phyloP scores from a whole-genome alignment of 2,888 invertebrate species.

The Polyommatus iphigenia region DNA sequence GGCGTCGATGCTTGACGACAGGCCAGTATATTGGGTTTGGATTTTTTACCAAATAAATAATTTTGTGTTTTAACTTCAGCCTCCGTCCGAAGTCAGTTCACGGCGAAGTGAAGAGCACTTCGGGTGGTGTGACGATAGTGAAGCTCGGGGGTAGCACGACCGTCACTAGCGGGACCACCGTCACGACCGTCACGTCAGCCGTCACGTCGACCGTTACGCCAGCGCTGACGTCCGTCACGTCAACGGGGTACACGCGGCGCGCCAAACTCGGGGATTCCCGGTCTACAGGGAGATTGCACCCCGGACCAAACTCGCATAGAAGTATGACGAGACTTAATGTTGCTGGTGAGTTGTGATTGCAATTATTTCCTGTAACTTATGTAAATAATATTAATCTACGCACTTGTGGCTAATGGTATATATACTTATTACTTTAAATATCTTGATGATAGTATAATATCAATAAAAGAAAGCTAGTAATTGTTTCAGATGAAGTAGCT shows the following conservation, averaged over 20 bases:
- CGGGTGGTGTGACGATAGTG: constrained; percentile 89
- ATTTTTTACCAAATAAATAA: too few relatives aligned
- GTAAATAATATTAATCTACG: too few relatives aligned
- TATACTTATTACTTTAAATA: too few relatives aligned
- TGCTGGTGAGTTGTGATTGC: constrained; percentile 70
- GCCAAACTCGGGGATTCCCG: constrained; percentile 87
- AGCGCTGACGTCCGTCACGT: constrained; percentile 28
- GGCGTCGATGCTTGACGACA: too few relatives aligned
- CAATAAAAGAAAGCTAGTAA: too few relatives aligned
- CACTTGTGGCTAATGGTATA: too few relatives aligned
- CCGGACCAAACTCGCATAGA: constrained; percentile 85
- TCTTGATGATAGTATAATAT: too few relatives aligned
- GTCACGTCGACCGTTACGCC: constrained; percentile 33
- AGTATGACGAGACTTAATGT: constrained; percentile 90
- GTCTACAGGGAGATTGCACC: constrained; percentile 86
- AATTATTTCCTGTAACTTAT: too few relatives aligned
- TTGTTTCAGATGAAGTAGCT: too few relatives aligned
- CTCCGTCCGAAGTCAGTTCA: constrained; percentile 64
- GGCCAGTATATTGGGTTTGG: too few relatives aligned
- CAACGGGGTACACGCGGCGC: constrained; percentile 76
- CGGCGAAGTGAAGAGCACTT: constrained; percentile 85
- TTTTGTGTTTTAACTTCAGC: constrained; percentile 36
- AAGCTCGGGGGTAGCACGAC: constrained; percentile 79
- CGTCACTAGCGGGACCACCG: constrained; percentile 37
- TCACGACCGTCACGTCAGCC: constrained; percentile 42